Percentiles rank a stretch among this genome's conserved stretches.
Evolutionary conservation across 2,113 vertebrate genomes (phyloP).

Genomic region (Ciconia stormi): DNA sequence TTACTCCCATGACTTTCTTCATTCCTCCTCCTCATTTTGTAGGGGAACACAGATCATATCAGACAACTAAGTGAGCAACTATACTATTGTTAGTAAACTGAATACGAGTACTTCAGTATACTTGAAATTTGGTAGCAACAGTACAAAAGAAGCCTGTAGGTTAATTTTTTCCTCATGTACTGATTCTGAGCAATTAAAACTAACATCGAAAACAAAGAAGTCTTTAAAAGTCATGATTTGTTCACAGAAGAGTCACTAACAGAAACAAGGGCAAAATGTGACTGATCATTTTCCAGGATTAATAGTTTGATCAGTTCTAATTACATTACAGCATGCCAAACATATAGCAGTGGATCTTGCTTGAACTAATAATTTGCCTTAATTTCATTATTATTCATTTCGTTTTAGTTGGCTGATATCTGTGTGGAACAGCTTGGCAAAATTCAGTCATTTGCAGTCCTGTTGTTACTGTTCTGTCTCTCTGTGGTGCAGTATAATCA

Average conservation of each 20-base stretch:
- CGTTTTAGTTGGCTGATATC: background rate
- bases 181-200: background rate
- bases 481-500: slow-evolving; percentile 13
- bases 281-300: background rate
- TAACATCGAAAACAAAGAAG: background rate
- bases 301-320: slow-evolving; percentile 30
- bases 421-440: slow-evolving; percentile 25
- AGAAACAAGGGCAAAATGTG: background rate
- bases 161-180: background rate
- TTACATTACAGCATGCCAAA: background rate
- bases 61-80: background rate
- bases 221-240: background rate
- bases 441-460: slow-evolving; percentile 18
- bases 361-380: slow-evolving; percentile 32
- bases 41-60: background rate
- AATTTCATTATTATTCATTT: slow-evolving; percentile 54
- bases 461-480: slow-evolving; percentile 15
- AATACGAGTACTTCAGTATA: background rate
- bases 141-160: background rate
- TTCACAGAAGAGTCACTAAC: background rate
- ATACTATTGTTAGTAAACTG: background rate
- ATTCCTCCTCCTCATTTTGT: background rate
- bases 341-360: background rate
- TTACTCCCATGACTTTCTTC: background rate
- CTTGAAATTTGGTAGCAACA: background rate